Evolutionary conservation across 1,140 invertebrate species (phyloP).

Genomic region (Drosophila albomicans): DNA sequence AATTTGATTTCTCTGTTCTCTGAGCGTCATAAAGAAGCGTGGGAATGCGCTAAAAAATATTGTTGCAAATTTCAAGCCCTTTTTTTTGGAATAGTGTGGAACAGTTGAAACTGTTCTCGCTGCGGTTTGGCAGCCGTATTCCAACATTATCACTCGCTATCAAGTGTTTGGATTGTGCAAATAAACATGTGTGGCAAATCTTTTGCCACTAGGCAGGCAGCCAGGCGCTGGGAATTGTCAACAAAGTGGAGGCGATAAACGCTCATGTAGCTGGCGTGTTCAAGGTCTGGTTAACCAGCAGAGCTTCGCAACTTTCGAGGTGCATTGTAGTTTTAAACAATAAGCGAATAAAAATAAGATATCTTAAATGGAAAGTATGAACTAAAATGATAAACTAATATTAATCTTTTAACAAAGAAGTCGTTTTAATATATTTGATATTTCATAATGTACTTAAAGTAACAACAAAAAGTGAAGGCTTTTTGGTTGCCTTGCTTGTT

Average conservation of each 20-base stretch:
- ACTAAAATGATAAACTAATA: too few relatives aligned
- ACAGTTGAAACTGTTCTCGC: conserved; percentile 34
- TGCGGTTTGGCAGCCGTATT: conserved; percentile 34
- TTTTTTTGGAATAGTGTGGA: conserved; percentile 33
- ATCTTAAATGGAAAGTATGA: too few relatives aligned
- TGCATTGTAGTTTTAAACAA: neutral
- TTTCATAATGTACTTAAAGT: too few relatives aligned
- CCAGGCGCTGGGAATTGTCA: conserved; percentile 68
- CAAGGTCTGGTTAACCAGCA: conserved; percentile 32
- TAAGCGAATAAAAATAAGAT: neutral
- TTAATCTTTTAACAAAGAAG: too few relatives aligned
- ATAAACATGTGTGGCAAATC: conserved; percentile 52
- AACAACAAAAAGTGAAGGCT: too few relatives aligned
- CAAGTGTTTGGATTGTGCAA: conserved; percentile 65
- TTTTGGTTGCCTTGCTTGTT: too few relatives aligned
- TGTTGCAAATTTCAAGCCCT: conserved; percentile 48
- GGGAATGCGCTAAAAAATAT: conserved; percentile 59
- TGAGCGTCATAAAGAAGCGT: conserved; percentile 68
- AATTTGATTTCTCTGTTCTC: conserved; percentile 68
- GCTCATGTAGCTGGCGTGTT: neutral
- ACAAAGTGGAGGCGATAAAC: conserved; percentile 44
- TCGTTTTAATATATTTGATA: neutral
- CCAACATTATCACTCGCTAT: conserved; percentile 54
- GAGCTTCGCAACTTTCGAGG: neutral
- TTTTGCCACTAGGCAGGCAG: conserved; percentile 34